Percentiles rank a stretch among this genome's conserved stretches.
These are phyloP conservation scores for Pitangus sulphuratus DNA, from an alignment of 2,797 vertebrate genomes.

Conservation along the genomic window DNA sequence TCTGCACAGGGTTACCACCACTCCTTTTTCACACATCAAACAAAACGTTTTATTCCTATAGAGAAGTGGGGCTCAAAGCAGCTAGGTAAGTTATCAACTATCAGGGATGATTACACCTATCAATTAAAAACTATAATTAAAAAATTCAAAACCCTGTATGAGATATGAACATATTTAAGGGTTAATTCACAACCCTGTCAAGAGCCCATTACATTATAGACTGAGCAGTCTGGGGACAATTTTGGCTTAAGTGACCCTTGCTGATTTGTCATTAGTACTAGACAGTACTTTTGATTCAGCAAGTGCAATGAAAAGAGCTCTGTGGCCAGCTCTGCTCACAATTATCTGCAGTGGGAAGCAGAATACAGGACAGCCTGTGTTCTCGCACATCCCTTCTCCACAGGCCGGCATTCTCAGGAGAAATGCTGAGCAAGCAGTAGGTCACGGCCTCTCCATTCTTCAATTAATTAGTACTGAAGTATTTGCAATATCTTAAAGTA, in stretches of 20 bases:
- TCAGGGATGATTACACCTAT: background rate
- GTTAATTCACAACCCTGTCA: background rate
- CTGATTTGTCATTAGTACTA: slow-evolving; percentile 42
- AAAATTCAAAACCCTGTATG: background rate
- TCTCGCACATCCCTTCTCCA: slow-evolving; percentile 4
- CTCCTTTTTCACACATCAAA: background rate
- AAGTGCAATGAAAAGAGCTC: slow-evolving; percentile 58
- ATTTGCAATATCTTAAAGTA: background rate
- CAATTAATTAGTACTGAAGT: background rate
- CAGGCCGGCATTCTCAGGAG: slow-evolving; percentile 12
- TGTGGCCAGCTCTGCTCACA: background rate
- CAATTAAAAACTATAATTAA: background rate
- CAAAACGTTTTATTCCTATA: background rate
- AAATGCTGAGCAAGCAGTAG: background rate
- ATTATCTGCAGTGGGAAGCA: slow-evolving; percentile 59
- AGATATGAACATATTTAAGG: background rate
- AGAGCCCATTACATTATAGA: background rate
- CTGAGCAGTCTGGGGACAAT: background rate
- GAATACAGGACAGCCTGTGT: slow-evolving; percentile 46
- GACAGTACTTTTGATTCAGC: slow-evolving; percentile 61
- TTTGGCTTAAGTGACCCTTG: slow-evolving; percentile 20
- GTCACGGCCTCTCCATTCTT: slow-evolving; percentile 1
- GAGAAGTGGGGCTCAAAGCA: background rate
- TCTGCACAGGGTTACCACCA: background rate
- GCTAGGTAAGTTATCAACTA: background rate